Base-by-base conservation (phyloP, 2,888 invertebrate genomes). In the Taphrorychus bicolor region DNA sequence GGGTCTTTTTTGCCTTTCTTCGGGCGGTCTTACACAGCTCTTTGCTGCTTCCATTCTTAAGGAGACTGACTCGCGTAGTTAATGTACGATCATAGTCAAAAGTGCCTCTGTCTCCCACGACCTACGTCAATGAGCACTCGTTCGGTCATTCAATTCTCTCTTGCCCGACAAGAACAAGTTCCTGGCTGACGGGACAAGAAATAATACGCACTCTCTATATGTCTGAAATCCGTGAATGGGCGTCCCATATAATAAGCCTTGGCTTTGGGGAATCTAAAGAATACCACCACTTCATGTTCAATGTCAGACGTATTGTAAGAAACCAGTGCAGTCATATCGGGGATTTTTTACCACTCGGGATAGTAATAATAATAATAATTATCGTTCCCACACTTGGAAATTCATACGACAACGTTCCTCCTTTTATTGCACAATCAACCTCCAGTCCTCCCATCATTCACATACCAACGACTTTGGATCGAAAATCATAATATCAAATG, bases 1-100 rank as follows among this genome's bases (percentile, higher is more conserved):
- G 48, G 52, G 66, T 71, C 72, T 74, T 73, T 72, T n/a, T n/a
- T n/a, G 70, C 65, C 51, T 58, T 49, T 51, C 70, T 58, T 49
- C 59, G 40, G 69, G 65, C 70, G 45, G 22, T 70, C 56, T 14
- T 54, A 32, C 32, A n/a, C 5, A 45, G 14, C 45, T 45, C 7
- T 11, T 11, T 32, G 7, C 32, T 32, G 7, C 11, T 32, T 32
- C 11, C 11, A 2, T 2, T 32, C 11, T 32, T 32, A 9, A 9
- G 32, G 3, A 3, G 11, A 32, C n/a, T n/a, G n/a, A n/a, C n/a
- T n/a, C n/a, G n/a, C n/a, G n/a, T n/a, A n/a, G n/a, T n/a, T n/a
- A n/a, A n/a, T n/a, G n/a, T n/a, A n/a, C n/a, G n/a, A n/a, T n/a
- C n/a, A n/a, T n/a, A n/a, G 32, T 32, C 11, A 32, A 3, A 32